A percentile compares a stretch with the other conserved stretches of the same genome.
Evolutionary conservation across 2,113 vertebrate genomes (phyloP).

Genomic region (Atractosteus spatula): DNA sequence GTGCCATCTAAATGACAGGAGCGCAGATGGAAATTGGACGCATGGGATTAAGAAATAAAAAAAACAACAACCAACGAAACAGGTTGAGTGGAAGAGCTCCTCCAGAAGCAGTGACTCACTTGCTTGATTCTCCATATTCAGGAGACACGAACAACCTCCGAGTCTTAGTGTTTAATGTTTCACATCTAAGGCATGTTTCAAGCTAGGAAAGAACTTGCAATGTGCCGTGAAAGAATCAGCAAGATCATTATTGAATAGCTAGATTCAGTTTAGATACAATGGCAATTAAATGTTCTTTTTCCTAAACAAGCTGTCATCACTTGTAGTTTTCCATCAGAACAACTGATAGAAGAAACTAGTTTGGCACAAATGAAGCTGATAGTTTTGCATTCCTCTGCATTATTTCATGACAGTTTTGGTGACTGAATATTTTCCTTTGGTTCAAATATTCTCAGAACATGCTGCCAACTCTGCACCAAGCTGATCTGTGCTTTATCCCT

Average conservation of each 20-base stretch:
- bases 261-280: no score
- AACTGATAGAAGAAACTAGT: neutral
- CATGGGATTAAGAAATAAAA: neutral
- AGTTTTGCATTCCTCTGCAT: neutral
- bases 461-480: constrained; percentile 35
- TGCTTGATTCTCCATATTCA: no score
- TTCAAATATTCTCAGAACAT: constrained; percentile 22
- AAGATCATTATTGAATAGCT: no score
- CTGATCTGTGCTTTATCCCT: constrained; percentile 37
- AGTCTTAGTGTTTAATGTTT: no score
- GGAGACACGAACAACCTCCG: no score
- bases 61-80: neutral
- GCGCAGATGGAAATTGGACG: neutral
- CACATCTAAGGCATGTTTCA: no score
- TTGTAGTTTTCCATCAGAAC: neutral
- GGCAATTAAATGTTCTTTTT: neutral
- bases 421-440: constrained; percentile 44
- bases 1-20: neutral
- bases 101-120: no score
- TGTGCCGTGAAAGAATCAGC: no score
- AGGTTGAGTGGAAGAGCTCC: no score
- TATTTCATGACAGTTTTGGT: constrained; percentile 28
- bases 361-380: neutral
- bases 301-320: neutral
- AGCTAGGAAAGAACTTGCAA: no score